Base-by-base conservation (phyloP, 2,113 vertebrate species). In the Epinephelus moara region DNA sequence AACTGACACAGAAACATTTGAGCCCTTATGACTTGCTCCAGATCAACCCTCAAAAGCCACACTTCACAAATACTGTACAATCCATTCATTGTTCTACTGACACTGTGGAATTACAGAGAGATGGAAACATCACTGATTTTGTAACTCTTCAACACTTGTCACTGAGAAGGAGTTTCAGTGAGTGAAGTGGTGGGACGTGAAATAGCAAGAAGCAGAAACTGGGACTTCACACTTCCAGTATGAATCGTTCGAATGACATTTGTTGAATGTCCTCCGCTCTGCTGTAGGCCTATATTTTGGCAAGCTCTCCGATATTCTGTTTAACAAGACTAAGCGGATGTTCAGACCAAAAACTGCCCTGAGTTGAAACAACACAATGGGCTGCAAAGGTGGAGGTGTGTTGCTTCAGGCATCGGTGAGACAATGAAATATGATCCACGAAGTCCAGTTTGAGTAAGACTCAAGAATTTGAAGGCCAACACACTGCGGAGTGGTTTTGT, bases 221-320 rank as follows among this genome's bases (percentile, higher is more conserved):
- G 63, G 62, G 47, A 74, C 60, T 70, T 73, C 45, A 74, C 78
- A 86, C 78, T 64, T 50, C 55, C 6, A 49, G n/a, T 27, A 49
- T 73, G 78, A 86, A 40, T 56, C 23, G 9, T n/a, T 49, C 73
- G 52, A 52, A 79, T 81, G 74, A 75, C 55, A 67, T 82, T 79
- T 81, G 21, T 37, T 84, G 68, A 53, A 52, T 45, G 49, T 67
- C 13, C 14, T 78, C 47, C 72, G 40, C 12, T 78, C 55, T 56
- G 15, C 19, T 69, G 45, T 72, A 7, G 33, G 33, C 33, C 33
- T 37, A 71, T 60, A 70, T 66, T n/a, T 83, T 56, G 50, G 45
- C 18, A 56, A 6, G 21, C 19, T 68, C 27, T 71, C 52, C 55
- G 57, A 27, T 15, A 61, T 69, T 53, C 21, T 57, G 4, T 53